These are phyloP conservation scores for Agonum fuliginosum DNA, from an alignment of 2,888 invertebrate species.

Conservation along the genomic window DNA sequence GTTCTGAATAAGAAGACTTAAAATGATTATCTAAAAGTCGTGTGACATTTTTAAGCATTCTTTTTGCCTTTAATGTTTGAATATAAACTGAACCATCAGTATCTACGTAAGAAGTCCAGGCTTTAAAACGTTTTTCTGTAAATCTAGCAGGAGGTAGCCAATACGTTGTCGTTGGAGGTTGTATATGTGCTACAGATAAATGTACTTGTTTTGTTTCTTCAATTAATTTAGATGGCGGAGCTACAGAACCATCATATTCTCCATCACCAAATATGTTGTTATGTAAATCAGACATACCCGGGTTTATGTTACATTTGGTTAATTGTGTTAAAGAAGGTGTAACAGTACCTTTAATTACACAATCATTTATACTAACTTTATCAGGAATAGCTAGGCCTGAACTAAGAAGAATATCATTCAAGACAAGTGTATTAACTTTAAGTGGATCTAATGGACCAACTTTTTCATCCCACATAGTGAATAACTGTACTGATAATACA, in stretches of 20 bases:
- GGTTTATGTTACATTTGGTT: background rate
- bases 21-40: conserved; percentile 74
- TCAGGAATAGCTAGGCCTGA: conserved; percentile 41
- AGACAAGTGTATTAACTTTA: background rate
- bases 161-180: conserved; percentile 67
- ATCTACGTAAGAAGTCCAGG: conserved; percentile 79
- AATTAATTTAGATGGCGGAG: background rate
- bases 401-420: conserved; percentile 37
- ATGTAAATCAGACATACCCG: background rate
- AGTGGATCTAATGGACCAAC: conserved; percentile 47
- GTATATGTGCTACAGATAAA: background rate
- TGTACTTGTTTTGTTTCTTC: too few relatives aligned
- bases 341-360: background rate
- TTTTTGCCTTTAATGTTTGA: conserved; percentile 66
- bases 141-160: conserved; percentile 79
- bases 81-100: conserved; percentile 72
- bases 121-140: conserved; percentile 75
- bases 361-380: background rate
- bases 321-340: background rate
- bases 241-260: background rate
- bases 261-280: background rate
- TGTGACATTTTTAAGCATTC: conserved; percentile 73
- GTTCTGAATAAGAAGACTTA: conserved; percentile 72
- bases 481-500: conserved; percentile 71
- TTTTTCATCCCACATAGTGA: conserved; percentile 35